Evolutionary conservation across 2,888 invertebrate species (phyloP).

Genomic region (Drosophila longiperda): DNA sequence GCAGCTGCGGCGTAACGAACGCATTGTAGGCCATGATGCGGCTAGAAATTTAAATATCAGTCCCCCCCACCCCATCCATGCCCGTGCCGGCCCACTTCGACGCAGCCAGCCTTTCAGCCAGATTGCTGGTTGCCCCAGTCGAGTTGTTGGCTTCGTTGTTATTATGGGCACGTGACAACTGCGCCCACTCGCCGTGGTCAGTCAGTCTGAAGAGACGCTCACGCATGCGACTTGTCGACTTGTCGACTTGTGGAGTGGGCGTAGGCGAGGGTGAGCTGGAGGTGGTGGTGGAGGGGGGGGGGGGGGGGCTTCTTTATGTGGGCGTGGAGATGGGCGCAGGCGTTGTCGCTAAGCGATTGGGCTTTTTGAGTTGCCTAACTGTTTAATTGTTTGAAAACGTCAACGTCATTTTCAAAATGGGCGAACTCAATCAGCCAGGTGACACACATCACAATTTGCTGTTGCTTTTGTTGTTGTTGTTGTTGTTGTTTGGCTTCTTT

Average conservation of each 20-base stretch:
- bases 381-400: conserved; percentile 74
- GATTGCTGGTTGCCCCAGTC: conserved; percentile 11
- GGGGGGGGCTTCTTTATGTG: conserved; percentile 11
- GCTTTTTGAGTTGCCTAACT: conserved; percentile 55
- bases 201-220: conserved; percentile 46
- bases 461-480: background rate
- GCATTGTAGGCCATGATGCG: conserved; percentile 71
- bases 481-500: conserved; percentile 14
- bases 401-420: conserved; percentile 41
- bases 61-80: background rate
- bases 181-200: conserved; percentile 65
- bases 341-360: conserved; percentile 16
- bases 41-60: conserved; percentile 62
- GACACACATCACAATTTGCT: conserved; percentile 42
- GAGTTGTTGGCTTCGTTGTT: conserved; percentile 56
- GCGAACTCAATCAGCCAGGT: conserved; percentile 46
- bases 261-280: conserved; percentile 6
- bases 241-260: conserved; percentile 15
- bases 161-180: conserved; percentile 78
- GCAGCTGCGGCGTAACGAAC: conserved; percentile 61
- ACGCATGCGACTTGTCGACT: conserved; percentile 34
- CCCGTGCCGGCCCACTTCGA: background rate
- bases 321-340: conserved; percentile 29
- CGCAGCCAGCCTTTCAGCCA: background rate
- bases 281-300: conserved; percentile 10